Evolutionary conservation across 2,888 invertebrate species (phyloP).

Genomic region (Nomada fucata): DNA sequence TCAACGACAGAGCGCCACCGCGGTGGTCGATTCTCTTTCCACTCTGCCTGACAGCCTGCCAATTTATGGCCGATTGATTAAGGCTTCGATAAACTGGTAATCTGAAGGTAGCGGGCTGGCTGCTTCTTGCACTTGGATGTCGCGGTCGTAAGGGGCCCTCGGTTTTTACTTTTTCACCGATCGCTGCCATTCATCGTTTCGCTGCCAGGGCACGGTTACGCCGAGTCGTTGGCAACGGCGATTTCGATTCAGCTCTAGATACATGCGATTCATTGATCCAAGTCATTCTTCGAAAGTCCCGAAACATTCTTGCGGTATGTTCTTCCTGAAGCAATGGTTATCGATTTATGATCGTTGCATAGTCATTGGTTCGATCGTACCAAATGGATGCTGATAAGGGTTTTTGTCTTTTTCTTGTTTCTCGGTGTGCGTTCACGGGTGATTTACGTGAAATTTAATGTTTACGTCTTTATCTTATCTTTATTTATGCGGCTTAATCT

Average conservation of each 20-base stretch:
- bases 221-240: not conserved
- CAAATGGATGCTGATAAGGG: constrained; percentile 1
- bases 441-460: not conserved
- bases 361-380: constrained; percentile 1
- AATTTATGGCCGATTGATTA: constrained; percentile 68
- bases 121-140: constrained; percentile 42
- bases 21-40: constrained; percentile 56
- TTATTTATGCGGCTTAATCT: too few species aligned
- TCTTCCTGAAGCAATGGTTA: not conserved
- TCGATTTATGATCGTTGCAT: constrained; percentile 27
- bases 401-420: not conserved
- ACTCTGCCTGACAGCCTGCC: constrained; percentile 52
- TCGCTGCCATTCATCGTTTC: constrained; percentile 53
- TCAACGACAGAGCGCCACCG: constrained; percentile 55
- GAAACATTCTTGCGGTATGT: constrained; percentile 20
- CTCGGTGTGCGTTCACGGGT: too few species aligned
- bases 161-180: not conserved
- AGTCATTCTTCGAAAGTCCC: constrained; percentile 13
- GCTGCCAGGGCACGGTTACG: not conserved
- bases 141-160: constrained; percentile 22
- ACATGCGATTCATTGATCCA: constrained; percentile 51
- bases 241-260: constrained; percentile 47
- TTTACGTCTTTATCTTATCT: not conserved
- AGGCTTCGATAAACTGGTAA: constrained; percentile 64
- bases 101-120: constrained; percentile 34